Evolutionary conservation across 2,113 vertebrate species (phyloP), one percentile per base, ranked within the genome.

Genomic region (Lophura nycthemera): DNA sequence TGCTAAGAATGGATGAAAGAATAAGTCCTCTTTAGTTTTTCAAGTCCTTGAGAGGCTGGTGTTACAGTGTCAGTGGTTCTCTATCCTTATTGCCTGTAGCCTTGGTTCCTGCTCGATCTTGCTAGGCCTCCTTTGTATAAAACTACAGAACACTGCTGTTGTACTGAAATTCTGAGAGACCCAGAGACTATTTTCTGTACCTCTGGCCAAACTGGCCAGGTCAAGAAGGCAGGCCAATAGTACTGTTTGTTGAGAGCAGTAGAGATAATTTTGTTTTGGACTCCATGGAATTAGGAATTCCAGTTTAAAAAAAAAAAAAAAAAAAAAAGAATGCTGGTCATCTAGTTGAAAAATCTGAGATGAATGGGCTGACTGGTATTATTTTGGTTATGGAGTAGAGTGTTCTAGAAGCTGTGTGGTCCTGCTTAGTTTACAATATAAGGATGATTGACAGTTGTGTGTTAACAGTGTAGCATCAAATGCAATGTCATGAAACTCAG

Each of bases 381-480:
- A 34, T 59, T 84, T 29, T 56, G 25, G 9, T 45, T 84, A 4
- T 50, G 74, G 42, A 65, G 2, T 8, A 72, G 75, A 6, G 3
- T 56, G 43, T 21, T 42, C 27, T 38, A 47, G 48, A 38, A 83
- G 57, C 34, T 32, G 4, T 61, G 12, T 25, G 47, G 38, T 24
- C 83, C 71, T 87, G 34, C 59, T 69, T 17, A 38, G 18, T 50
- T 75, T 43, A 36, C 24, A 52, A 11, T 27, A 11, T n/a, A 30
- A 60, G 20, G 20, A 52, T 81, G 48, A 22, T 32, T 69, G 34
- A 5, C 61, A 36, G 34, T n/a, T 80, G 6, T 25, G 1, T 22
- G 34, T 24, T 72, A 20, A 6, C 0, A 57, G 43, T 5, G 1
- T 3, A 36, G 47, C 20, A 11, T 86, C 22, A 45, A 34, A n/a